These are phyloP conservation scores for Aquatica leii DNA, from an alignment of 2,888 invertebrate species.

Conservation along the genomic window DNA sequence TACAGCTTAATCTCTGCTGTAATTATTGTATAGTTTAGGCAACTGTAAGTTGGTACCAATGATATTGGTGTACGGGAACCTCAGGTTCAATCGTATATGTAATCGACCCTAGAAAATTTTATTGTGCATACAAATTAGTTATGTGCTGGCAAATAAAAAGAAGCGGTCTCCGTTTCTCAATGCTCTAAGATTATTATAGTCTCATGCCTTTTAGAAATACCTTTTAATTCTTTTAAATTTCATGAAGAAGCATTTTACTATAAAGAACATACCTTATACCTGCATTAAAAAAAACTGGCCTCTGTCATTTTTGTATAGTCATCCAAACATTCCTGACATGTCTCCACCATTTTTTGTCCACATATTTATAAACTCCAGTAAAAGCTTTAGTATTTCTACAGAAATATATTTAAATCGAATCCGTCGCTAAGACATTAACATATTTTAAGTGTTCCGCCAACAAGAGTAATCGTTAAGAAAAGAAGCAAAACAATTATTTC, in stretches of 20 bases:
- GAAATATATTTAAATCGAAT: too few relatives aligned
- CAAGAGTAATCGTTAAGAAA: too few relatives aligned
- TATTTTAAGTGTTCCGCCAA: too few relatives aligned
- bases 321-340: conserved; percentile 40
- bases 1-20: neutral
- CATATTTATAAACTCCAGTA: neutral
- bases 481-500: too few relatives aligned
- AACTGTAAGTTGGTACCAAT: too few relatives aligned
- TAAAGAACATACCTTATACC: conserved; percentile 51
- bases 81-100: too few relatives aligned
- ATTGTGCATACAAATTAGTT: too few relatives aligned
- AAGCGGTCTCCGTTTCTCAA: conserved; percentile 15
- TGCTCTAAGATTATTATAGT: conserved; percentile 50
- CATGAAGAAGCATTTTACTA: conserved; percentile 58
- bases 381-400: too few relatives aligned
- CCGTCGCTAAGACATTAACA: too few relatives aligned
- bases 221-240: conserved; percentile 59
- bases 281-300: conserved; percentile 49
- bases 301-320: conserved; percentile 52
- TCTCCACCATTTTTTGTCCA: conserved; percentile 18
- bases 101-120: too few relatives aligned
- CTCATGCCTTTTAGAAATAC: conserved; percentile 50
- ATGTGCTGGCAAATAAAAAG: conserved; percentile 1
- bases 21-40: too few relatives aligned
- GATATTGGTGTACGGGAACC: too few relatives aligned